Conservation (phyloP, 2,113 vertebrate species). For the Rhipidura dahli region DNA sequence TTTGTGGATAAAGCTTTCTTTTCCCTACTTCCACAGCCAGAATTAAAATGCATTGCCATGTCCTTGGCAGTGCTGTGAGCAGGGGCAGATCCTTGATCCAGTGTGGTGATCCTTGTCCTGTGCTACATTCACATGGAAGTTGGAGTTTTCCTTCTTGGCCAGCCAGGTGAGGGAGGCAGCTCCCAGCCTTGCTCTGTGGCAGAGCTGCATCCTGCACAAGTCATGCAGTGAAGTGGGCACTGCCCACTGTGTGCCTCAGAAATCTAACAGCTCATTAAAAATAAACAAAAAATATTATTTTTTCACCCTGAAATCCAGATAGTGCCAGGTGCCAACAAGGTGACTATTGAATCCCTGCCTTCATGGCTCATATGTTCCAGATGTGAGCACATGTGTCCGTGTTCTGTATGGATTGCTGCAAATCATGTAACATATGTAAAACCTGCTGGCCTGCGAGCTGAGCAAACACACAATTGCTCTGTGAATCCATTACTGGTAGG, state of each 20-base stretch:
- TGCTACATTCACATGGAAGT: neutral
- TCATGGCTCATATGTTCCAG: neutral
- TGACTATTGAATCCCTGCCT: neutral
- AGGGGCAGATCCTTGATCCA: neutral
- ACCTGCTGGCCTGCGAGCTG: neutral
- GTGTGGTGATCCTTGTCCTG: neutral
- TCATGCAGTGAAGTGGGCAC: rapidly evolving
- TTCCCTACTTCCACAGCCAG: neutral
- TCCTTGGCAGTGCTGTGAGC: neutral
- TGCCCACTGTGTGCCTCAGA: neutral
- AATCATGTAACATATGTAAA: neutral
- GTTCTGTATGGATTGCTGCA: neutral
- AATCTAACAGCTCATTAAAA: neutral
- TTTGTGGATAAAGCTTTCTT: neutral
- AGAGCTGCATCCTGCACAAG: neutral
- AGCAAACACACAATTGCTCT: neutral
- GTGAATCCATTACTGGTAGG: neutral
- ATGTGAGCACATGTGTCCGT: neutral
- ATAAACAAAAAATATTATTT: neutral
- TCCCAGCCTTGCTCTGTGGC: neutral
- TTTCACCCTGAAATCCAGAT: neutral
- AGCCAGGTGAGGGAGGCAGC: neutral
- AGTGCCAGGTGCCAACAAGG: neutral
- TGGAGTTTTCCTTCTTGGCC: neutral
- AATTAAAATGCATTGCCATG: neutral